Evolutionary conservation across 2,797 vertebrate genomes (phyloP), one percentile per base, ranked within the genome.

Genomic region (Numenius phaeopus): DNA sequence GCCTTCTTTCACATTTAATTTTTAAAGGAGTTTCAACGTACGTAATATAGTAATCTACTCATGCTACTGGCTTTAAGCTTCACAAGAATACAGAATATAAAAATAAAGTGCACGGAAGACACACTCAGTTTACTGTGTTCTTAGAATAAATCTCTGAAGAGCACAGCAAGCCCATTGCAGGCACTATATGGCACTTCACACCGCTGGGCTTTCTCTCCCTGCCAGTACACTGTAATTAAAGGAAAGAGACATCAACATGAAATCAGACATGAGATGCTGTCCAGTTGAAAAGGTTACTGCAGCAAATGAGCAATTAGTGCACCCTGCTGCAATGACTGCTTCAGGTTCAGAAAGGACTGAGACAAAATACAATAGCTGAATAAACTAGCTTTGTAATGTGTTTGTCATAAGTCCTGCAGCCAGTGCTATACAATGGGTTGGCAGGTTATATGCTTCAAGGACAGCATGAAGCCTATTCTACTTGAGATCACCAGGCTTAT

Each of bases 271-370:
- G 42, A 97, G 93, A 88, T 88, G 42, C 94, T 92, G 90, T 96
- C 96, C 95, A 89, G 92, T 91, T 97, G 97, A 97, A 98, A 98
- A 98, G 96, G 94, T 97, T 97, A 97, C 86, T 30, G 66, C 94
- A 20, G 83, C 96, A 98, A 97, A 98, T 96, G 95, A 97, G 95
- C 96, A 98, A 97, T 98, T 98, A 98, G 83, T 86, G 87, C 65
- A 97, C 89, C 96, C 93, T 86, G 83, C 97, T 94, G 92, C 91
- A 59, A 5, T 22, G 10, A 54, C 75, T 65, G 73, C 62, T 97
- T 92, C 66, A 94, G 94, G 80, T 59, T 94, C 89, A 90, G 95
- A 96, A 92, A 95, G 64, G 67, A 84, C 81, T 57, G 10, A 15
- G 29, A n/a, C 32, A 89, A 94, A 96, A 90, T 65, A 91, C 94